Base-by-base conservation (phyloP, 2,888 invertebrate genomes). In the Apodemia mormo region DNA sequence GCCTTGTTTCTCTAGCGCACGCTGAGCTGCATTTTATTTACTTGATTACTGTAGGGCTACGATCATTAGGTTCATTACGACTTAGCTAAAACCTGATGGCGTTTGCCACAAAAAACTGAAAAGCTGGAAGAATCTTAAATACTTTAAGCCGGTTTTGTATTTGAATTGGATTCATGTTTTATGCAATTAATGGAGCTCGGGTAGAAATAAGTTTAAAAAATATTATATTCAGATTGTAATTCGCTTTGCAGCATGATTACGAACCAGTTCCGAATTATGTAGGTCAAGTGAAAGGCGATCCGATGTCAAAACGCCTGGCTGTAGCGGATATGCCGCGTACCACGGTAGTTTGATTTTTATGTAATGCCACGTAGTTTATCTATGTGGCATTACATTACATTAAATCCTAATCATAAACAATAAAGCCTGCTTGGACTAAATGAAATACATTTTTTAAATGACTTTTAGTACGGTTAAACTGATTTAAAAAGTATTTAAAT, bases 241-340 rank as follows among this genome's bases (percentile, higher is more conserved):
- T 78, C 79, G 81, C 79, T 80, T 61, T 81, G 87, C 86, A 87
- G 89, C 88, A 87, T 88, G 85, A 86, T 85, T 86, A 40, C 9
- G 82, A 89, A 92, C 92, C 88, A 88, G 92, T 90, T 92, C 87
- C 89, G 74, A 91, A 92, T 90, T 88, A 92, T 91, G 88, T 90
- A 87, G 92, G 92, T 87, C 92, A 85, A 92, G 92, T 92, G 92
- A 93, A 93, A 93, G 92, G 92, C 89, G 85, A 85, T 80, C 81
- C 85, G 85, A 81, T 85, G 88, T 87, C 87, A 87, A 86, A 89
- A 89, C 81, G 83, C 75, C 77, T 76, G 79, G 77, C 75, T 77
- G 80, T 77, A 80, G 83, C 84, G 83, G 82, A 86, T 83, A 82
- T 80, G 76, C 76, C 74, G 70, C 73, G 78, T 80, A 79, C 68